A percentile compares a stretch with the other conserved stretches of the same genome.
Conservation (phyloP, 92 coral and sea anemone genomes). For the Umimayanthus kanabou region DNA sequence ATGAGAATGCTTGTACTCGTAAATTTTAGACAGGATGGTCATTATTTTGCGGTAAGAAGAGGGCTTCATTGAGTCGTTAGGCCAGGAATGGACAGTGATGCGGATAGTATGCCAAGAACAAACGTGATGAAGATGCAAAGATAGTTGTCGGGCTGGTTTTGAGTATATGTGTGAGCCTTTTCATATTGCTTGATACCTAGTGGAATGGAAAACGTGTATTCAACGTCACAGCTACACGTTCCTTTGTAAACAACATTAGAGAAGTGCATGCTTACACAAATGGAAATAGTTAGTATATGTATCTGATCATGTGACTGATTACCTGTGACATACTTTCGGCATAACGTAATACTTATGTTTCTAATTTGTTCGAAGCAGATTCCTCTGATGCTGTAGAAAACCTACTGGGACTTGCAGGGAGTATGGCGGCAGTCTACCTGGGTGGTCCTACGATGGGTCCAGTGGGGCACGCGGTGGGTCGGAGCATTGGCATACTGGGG, state of each 20-base stretch:
- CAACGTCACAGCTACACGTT: too few relatives aligned
- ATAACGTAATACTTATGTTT: neutral
- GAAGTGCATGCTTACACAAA: too few relatives aligned
- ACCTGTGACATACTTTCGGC: neutral
- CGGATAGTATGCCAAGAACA: too few relatives aligned
- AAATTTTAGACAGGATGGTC: too few relatives aligned
- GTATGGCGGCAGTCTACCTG: neutral
- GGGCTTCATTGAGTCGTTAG: too few relatives aligned
- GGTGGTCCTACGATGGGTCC: constrained; percentile 6
- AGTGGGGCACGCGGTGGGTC: neutral
- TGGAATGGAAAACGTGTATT: too few relatives aligned
- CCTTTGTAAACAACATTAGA: too few relatives aligned
- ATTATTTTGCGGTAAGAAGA: too few relatives aligned
- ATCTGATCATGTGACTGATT: neutral
- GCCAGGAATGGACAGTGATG: too few relatives aligned
- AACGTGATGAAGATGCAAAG: neutral
- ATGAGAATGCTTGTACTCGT: too few relatives aligned
- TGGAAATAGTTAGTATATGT: too few relatives aligned
- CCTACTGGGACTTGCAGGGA: constrained; percentile 2
- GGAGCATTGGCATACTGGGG: constrained; percentile 11
- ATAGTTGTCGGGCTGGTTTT: neutral
- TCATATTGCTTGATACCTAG: neutral
- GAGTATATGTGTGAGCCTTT: neutral
- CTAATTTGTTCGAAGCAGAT: neutral
- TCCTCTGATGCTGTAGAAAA: neutral